Evolutionary conservation across 2,113 vertebrate species (phyloP).

Genomic region (Ophiodon elongatus): DNA sequence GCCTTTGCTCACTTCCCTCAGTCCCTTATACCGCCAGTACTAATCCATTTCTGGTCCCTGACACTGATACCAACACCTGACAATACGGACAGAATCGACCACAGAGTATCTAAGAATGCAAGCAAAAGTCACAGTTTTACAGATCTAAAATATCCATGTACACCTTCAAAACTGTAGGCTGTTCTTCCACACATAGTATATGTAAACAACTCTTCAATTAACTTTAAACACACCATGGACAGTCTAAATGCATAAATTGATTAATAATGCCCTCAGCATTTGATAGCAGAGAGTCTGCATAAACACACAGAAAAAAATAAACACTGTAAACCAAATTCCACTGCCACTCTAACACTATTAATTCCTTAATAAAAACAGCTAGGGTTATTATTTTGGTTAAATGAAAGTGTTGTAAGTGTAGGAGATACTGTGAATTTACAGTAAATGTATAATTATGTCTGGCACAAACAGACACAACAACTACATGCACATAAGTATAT

Average conservation of each 20-base stretch:
- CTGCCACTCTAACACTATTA: constrained; percentile 8
- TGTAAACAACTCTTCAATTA: neutral
- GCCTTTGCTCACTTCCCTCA: constrained; percentile 21
- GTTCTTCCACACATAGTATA: neutral
- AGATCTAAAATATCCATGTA: neutral
- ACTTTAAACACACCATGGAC: constrained; percentile 6
- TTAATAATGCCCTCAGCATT: constrained; percentile 9
- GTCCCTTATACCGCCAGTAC: neutral
- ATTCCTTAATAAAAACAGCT: neutral
- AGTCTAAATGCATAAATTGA: constrained; percentile 4
- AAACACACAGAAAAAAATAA: constrained; percentile 1
- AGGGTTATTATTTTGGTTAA: neutral
- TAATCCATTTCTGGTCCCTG: constrained; percentile 46
- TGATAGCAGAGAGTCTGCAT: neutral
- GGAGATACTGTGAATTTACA: neutral
- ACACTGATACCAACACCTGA: constrained; percentile 16
- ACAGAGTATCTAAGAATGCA: neutral
- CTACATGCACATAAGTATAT: neutral
- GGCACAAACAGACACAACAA: neutral
- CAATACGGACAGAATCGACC: neutral
- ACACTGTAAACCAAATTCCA: neutral
- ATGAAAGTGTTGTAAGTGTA: neutral
- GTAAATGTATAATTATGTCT: neutral
- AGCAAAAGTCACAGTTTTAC: neutral
- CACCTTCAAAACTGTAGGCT: neutral